phyloP scores from a whole-genome alignment of 2,888 invertebrate genomes.

The Elmis aenea region DNA sequence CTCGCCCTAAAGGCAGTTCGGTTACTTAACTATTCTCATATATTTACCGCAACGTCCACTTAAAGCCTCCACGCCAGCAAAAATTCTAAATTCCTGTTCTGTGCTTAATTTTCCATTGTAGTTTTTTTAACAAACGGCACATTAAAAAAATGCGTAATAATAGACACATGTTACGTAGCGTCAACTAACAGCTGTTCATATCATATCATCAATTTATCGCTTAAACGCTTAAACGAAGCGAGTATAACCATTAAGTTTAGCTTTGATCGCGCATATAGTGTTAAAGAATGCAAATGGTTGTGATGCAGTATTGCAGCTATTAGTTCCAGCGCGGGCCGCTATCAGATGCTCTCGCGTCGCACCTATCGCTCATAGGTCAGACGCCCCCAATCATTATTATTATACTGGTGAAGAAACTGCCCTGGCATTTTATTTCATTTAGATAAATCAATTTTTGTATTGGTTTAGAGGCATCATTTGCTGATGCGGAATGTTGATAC shows the following conservation, averaged over 20 bases:
- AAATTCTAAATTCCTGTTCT: too few relatives aligned
- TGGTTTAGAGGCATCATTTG: slow-evolving; percentile 10
- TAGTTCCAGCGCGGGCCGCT: slow-evolving; percentile 15
- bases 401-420: slow-evolving; percentile 17
- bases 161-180: too few relatives aligned
- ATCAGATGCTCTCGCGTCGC: slow-evolving; percentile 24
- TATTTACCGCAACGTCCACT: too few relatives aligned
- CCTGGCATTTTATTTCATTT: slow-evolving; percentile 24
- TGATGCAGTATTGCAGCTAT: slow-evolving; percentile 10
- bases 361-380: slow-evolving; percentile 22
- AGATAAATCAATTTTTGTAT: slow-evolving; percentile 21
- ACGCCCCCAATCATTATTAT: slow-evolving; percentile 21
- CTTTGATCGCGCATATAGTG: slow-evolving; percentile 12
- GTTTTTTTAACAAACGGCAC: too few relatives aligned
- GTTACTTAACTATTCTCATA: too few relatives aligned
- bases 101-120: too few relatives aligned
- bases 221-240: too few relatives aligned
- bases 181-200: too few relatives aligned
- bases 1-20: too few relatives aligned
- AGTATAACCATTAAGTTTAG: slow-evolving; percentile 13
- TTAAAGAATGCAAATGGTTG: slow-evolving; percentile 15
- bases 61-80: too few relatives aligned
- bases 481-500: slow-evolving; percentile 8
- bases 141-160: too few relatives aligned
- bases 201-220: too few relatives aligned